Conservation (phyloP, 2,113 vertebrate species). For the Rallus limicola region DNA sequence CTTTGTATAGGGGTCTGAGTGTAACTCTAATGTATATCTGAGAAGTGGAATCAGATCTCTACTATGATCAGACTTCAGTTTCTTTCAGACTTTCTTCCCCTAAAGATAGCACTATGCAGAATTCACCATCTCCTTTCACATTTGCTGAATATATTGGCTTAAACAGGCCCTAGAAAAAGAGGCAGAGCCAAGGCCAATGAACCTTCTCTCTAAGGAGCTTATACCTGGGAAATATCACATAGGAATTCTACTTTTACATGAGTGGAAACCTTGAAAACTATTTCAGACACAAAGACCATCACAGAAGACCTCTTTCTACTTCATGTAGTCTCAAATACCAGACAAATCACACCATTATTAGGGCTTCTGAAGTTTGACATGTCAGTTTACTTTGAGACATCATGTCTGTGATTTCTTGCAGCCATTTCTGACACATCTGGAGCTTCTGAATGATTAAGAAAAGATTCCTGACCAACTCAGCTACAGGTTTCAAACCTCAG, state of each 20-base stretch:
- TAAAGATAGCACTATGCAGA: fast-evolving
- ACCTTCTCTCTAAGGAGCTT: neutral
- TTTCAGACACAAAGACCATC: fast-evolving
- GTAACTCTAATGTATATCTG: neutral
- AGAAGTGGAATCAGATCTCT: neutral
- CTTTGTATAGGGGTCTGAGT: neutral
- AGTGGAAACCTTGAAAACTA: neutral
- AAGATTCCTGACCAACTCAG: neutral
- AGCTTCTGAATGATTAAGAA: neutral
- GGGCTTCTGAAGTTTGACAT: neutral
- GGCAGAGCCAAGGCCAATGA: neutral
- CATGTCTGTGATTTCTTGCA: neutral
- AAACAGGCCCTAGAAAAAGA: neutral
- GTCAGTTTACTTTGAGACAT: neutral
- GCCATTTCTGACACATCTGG: neutral
- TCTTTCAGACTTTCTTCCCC: neutral
- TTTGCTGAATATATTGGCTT: neutral
- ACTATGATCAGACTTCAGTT: neutral
- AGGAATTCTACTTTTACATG: neutral
- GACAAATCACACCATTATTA: neutral
- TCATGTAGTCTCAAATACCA: neutral
- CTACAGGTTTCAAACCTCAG: neutral
- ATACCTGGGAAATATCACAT: neutral
- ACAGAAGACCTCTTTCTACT: fast-evolving
- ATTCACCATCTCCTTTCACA: neutral